A percentile compares a stretch with the other conserved stretches of the same genome.
These are phyloP conservation scores for Myzus persicae DNA, from an alignment of 1,140 invertebrate genomes.

Conservation along the genomic window DNA sequence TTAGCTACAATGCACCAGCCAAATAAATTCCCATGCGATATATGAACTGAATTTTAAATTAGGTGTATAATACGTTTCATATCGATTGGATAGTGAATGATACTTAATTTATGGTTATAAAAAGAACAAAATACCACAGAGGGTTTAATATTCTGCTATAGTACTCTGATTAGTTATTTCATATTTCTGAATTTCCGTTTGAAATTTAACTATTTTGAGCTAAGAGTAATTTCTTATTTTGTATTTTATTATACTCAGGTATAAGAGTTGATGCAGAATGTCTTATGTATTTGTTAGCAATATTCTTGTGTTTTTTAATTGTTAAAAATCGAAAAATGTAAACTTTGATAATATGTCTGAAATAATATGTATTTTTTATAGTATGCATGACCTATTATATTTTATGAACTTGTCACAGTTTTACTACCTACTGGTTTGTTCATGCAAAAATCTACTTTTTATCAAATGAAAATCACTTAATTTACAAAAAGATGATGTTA, in stretches of 20 bases:
- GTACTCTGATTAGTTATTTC: not conserved
- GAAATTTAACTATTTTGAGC: not conserved
- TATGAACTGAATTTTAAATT: constrained; percentile 24
- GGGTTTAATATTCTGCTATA: not conserved
- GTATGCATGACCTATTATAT: not conserved
- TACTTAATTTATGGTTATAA: constrained; percentile 8
- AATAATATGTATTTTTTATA: not conserved
- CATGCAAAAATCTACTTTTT: not conserved
- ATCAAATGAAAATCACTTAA: not conserved
- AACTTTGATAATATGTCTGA: not conserved
- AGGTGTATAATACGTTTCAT: not conserved
- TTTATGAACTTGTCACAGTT: not conserved
- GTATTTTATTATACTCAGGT: not conserved
- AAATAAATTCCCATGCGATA: not conserved
- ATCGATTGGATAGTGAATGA: not conserved
- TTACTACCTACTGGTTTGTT: not conserved
- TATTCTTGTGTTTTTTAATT: not conserved
- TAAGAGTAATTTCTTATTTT: not conserved
- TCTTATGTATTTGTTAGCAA: not conserved
- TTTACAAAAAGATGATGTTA: too few relatives aligned
- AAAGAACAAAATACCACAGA: not conserved
- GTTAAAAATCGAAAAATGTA: not conserved
- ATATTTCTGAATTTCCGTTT: not conserved
- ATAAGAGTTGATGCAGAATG: not conserved
- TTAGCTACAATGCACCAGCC: not conserved